These are phyloP conservation scores for Venturia canescens DNA, from an alignment of 1,140 invertebrate genomes.

Conservation along the genomic window DNA sequence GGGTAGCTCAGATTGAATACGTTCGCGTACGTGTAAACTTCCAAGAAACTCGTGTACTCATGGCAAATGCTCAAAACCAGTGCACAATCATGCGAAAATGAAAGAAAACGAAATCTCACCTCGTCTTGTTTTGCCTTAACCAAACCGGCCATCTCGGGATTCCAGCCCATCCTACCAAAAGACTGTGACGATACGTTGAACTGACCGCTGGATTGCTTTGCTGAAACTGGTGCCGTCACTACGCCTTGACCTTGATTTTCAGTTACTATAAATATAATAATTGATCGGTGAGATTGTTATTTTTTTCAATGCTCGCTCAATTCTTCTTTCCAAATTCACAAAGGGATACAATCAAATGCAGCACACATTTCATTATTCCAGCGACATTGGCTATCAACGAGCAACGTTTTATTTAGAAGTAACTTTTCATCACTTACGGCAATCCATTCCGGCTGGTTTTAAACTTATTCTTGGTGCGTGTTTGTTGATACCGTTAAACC, in stretches of 20 bases:
- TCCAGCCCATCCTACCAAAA: conserved; percentile 77
- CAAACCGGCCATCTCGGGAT: conserved; percentile 74
- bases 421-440: conserved; percentile 80
- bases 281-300: too few relatives aligned
- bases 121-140: conserved; percentile 81
- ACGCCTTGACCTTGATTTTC: conserved; percentile 77
- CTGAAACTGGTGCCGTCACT: conserved; percentile 65
- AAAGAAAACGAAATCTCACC: conserved; percentile 67
- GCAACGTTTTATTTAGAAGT: too few relatives aligned
- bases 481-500: conserved; percentile 85
- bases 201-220: conserved; percentile 68
- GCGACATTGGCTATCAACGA: too few relatives aligned
- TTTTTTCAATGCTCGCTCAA: too few relatives aligned
- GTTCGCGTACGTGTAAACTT: too few relatives aligned
- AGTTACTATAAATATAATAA: conserved; percentile 71
- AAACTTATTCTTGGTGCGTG: conserved; percentile 83
- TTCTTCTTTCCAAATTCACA: background rate
- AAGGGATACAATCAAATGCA: too few relatives aligned
- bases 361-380: too few relatives aligned
- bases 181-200: conserved; percentile 73
- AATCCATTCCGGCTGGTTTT: conserved; percentile 91
- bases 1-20: too few relatives aligned
- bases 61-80: conserved; percentile 5
- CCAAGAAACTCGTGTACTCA: background rate
- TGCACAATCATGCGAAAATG: conserved; percentile 17